Evolutionary conservation across 2,888 invertebrate species (phyloP), one percentile per base, ranked within the genome.

Genomic region (Lacanobia wlatinum): DNA sequence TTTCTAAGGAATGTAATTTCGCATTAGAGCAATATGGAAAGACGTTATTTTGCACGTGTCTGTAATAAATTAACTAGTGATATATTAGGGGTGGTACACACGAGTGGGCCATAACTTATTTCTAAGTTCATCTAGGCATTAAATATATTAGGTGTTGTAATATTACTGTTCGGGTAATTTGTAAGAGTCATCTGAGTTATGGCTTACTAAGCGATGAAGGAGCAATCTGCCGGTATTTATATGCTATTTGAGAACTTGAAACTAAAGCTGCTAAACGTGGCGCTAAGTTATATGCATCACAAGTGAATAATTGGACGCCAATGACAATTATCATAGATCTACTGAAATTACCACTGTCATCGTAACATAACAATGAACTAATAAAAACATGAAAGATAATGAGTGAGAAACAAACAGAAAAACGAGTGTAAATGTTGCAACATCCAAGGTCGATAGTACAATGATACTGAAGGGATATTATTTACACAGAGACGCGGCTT

Each of bases 401-500:
- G 18, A 59, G 81, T 73, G 62, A 53, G 76, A 84, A 38, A 80
- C 61, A 48, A 69, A 76, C 71, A 76, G 70, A 70, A 73, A 81
- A 62, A 66, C 50, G 38, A 46, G 62, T 5, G 67, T 34, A 50
- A 66, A 43, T 40, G 56, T 73, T 73, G 48, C 56, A 70, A 40
- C 58, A 55, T 53, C 53, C 67, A 81, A 69, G 60, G 73, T 67
- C 76, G 70, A 81, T 56, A 84, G 70, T 84, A 83, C 75, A 78
- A 74, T 72, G 79, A 80, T 84, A 87, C 87, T 84, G 80, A 83
- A 84, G 76, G 81, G 83, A 85, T 89, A 88, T 89, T 88, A 89
- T 89, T 90, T 89, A 89, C 89, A 86, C 82, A 85, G 83, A 80
- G 69, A 52, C 76, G 68, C 65, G 77, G 86, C 85, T 87, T 88